Conservation (phyloP, 2,888 invertebrate species). For the Clitarchus hookeri region DNA sequence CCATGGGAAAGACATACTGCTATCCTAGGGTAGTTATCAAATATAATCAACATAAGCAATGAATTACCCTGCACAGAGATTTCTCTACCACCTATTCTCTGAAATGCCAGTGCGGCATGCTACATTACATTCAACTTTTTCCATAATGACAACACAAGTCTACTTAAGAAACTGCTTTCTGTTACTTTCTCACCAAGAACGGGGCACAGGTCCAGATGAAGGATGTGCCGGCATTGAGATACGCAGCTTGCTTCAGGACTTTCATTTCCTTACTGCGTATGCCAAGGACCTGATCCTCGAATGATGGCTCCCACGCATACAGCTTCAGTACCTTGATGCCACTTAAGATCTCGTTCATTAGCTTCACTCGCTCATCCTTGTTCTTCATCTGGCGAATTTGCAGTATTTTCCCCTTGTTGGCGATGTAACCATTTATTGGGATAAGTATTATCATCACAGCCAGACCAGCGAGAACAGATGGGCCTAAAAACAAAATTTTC, state of each 20-base stretch:
- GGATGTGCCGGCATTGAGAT: conserved; percentile 85
- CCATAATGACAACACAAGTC: too few relatives aligned
- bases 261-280: conserved; percentile 88
- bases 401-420: conserved; percentile 76
- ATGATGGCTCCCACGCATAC: conserved; percentile 95
- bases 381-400: conserved; percentile 91
- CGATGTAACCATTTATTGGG: conserved; percentile 84
- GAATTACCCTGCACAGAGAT: too few relatives aligned
- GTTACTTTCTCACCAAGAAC: conserved; percentile 57
- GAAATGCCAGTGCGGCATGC: too few relatives aligned
- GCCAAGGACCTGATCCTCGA: conserved; percentile 83
- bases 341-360: conserved; percentile 91
- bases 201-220: conserved; percentile 96
- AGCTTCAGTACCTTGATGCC: conserved; percentile 93
- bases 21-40: too few relatives aligned
- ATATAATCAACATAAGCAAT: too few relatives aligned
- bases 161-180: background rate
- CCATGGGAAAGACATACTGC: too few relatives aligned
- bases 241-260: conserved; percentile 85
- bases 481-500: conserved; percentile 54
- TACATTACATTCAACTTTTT: too few relatives aligned
- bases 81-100: too few relatives aligned
- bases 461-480: conserved; percentile 90
- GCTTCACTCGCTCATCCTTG: conserved; percentile 90
- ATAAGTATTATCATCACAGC: conserved; percentile 93